Conservation (phyloP, 1,140 invertebrate genomes). For the Oscheius sp. region DNA sequence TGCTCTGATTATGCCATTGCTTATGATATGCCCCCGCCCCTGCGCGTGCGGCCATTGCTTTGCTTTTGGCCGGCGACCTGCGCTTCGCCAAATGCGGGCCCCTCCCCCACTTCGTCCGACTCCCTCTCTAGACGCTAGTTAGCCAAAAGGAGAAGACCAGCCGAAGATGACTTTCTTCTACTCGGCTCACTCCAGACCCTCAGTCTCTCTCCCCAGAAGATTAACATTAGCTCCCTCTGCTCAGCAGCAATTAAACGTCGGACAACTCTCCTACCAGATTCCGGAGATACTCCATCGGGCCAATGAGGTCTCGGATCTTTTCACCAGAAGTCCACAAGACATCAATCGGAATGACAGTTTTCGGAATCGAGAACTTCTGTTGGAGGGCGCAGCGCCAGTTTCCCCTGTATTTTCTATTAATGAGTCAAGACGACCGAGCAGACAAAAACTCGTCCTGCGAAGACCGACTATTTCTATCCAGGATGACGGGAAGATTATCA, state of each 20-base stretch:
- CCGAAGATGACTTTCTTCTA: slow-evolving; percentile 46
- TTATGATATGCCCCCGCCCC: slow-evolving; percentile 14
- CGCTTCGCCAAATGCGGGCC: background rate
- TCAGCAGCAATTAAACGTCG: slow-evolving; percentile 38
- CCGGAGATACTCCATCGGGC: background rate
- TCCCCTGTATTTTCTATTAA: slow-evolving; percentile 37
- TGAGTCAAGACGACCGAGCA: slow-evolving; percentile 32
- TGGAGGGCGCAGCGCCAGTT: slow-evolving; percentile 30
- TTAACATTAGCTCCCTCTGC: slow-evolving; percentile 37
- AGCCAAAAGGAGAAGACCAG: background rate
- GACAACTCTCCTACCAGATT: slow-evolving; percentile 23
- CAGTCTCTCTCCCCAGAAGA: slow-evolving; percentile 23
- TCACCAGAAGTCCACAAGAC: background rate
- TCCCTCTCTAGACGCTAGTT: background rate
- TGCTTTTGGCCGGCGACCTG: background rate
- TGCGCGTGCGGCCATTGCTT: background rate
- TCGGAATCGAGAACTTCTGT: background rate
- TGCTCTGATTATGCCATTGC: slow-evolving; percentile 8
- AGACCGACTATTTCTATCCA: slow-evolving; percentile 60
- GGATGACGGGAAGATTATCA: slow-evolving; percentile 58
- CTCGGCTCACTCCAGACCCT: slow-evolving; percentile 38
- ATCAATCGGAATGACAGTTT: background rate
- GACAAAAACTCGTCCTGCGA: slow-evolving; percentile 43
- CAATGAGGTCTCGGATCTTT: background rate
- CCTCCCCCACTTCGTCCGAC: background rate